phyloP scores from a whole-genome alignment of 2,113 vertebrate species.

The Pristiophorus japonicus region DNA sequence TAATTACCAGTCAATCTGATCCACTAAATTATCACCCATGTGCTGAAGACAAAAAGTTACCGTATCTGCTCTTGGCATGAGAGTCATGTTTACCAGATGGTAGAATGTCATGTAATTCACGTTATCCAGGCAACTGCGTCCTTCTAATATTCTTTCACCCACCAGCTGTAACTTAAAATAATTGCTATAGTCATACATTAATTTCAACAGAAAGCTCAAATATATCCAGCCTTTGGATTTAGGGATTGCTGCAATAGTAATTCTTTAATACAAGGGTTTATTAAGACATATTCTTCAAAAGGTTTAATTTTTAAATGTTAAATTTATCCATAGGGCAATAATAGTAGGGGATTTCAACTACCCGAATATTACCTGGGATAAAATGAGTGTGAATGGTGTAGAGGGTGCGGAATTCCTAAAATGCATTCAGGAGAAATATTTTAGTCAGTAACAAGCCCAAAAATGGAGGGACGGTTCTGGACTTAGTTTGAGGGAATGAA shows the following conservation, averaged over 20 bases:
- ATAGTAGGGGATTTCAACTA: no score
- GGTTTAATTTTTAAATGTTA: neutral
- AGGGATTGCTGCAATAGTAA: neutral
- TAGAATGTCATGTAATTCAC: neutral
- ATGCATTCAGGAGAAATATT: no score
- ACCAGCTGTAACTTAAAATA: neutral
- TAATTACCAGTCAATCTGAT: no score
- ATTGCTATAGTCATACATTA: neutral
- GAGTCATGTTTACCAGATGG: neutral
- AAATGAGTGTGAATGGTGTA: no score
- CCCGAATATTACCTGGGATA: no score
- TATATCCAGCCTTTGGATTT: neutral
- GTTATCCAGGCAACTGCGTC: neutral
- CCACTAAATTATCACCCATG: no score
- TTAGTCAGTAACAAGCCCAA: no score
- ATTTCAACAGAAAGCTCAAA: neutral
- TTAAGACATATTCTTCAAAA: neutral
- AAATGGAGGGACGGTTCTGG: no score
- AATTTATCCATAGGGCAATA: neutral
- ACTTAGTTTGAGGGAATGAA: no score
- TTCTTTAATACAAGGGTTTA: neutral
- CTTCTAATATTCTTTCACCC: neutral
- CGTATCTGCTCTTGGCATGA: no score
- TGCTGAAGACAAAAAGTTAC: no score
- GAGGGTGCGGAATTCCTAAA: no score